These are phyloP conservation scores for Neocrepidodera transversa DNA, from an alignment of 2,888 invertebrate species.

Conservation along the genomic window DNA sequence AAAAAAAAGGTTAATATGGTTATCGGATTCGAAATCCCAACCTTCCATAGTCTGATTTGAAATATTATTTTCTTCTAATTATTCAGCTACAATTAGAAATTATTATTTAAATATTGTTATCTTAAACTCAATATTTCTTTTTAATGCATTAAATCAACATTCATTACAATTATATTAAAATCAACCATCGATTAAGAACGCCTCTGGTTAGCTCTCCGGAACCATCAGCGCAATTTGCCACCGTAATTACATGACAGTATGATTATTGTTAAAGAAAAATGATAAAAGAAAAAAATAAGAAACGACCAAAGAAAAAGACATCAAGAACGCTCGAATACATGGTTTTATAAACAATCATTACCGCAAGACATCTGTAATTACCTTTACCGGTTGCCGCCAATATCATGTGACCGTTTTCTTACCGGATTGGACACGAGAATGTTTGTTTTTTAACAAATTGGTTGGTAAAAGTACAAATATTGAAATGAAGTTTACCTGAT, in stretches of 20 bases:
- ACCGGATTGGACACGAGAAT: neutral
- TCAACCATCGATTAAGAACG: neutral
- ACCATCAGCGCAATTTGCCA: neutral
- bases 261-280: neutral
- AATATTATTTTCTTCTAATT: too few species aligned
- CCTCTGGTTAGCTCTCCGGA: neutral
- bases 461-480: too few species aligned
- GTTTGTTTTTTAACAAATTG: too few species aligned
- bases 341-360: conserved; percentile 15
- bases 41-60: too few species aligned
- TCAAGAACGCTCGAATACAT: conserved; percentile 12
- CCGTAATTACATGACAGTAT: conserved; percentile 2
- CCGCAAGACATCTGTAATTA: conserved; percentile 5
- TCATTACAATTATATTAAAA: too few species aligned
- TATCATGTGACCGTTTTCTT: neutral
- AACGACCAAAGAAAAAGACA: conserved; percentile 7
- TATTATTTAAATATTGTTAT: too few species aligned
- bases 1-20: too few species aligned
- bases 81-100: too few species aligned
- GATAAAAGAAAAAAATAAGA: neutral
- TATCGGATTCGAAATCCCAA: too few species aligned
- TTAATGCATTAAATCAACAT: too few species aligned
- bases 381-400: conserved; percentile 1
- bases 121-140: too few species aligned
- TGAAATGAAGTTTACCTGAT: too few species aligned